phyloP scores from a whole-genome alignment of 2,113 vertebrate species.

The Mormoops blainvillei region DNA sequence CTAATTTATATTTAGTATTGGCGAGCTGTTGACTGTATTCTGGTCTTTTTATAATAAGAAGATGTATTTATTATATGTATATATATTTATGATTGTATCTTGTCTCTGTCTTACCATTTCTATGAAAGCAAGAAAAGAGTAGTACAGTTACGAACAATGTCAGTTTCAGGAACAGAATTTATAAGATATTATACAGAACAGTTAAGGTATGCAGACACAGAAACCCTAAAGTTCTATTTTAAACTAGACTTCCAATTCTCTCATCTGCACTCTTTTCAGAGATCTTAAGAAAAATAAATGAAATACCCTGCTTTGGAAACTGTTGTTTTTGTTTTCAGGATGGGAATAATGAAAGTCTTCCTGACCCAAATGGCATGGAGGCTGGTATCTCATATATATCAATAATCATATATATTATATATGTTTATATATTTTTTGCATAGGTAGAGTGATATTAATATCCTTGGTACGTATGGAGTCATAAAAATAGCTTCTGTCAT shows the following conservation, averaged over 20 bases:
- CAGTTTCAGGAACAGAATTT: neutral
- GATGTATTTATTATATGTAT: too few species aligned
- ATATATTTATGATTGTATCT: neutral
- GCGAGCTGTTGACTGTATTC: neutral
- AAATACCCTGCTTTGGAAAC: slow-evolving; percentile 21
- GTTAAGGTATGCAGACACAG: neutral
- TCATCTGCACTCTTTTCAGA: neutral
- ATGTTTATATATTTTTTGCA: neutral
- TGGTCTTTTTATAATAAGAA: neutral
- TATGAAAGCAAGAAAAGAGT: neutral
- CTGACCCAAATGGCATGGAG: slow-evolving; percentile 12
- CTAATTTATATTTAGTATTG: neutral
- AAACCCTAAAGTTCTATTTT: neutral
- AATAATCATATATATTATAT: too few species aligned
- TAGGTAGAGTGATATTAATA: slow-evolving; percentile 55
- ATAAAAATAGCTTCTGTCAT: slow-evolving; percentile 58
- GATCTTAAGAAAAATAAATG: neutral
- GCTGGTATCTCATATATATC: slow-evolving; percentile 3
- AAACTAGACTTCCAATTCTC: neutral
- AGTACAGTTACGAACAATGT: neutral
- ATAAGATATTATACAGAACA: neutral
- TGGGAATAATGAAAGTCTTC: neutral
- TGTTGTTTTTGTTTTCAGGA: neutral
- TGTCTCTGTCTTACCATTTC: neutral
- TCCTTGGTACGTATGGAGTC: slow-evolving; percentile 49